Conservation (phyloP, 92 coral and sea anemone genomes). For the Zoanthus sansibaricus region DNA sequence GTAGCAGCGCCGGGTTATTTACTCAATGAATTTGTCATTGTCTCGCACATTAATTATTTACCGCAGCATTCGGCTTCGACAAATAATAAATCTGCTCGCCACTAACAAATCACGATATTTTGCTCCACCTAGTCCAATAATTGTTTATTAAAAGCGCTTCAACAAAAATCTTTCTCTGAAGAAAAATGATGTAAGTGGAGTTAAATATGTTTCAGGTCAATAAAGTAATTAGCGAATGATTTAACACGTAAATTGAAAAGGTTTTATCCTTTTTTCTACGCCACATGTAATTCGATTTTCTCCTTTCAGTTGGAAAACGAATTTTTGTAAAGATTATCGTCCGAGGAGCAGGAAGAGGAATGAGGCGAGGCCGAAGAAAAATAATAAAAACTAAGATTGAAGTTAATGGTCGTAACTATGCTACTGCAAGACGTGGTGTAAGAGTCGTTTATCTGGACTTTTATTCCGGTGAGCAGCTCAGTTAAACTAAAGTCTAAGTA, state of each 20-base stretch:
- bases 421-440: constrained; percentile 23
- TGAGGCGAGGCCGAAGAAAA: background rate
- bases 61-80: too few species aligned
- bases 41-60: too few species aligned
- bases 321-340: constrained; percentile 15
- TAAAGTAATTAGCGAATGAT: too few species aligned
- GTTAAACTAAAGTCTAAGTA: background rate
- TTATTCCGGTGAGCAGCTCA: constrained; percentile 22
- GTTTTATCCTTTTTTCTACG: background rate
- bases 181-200: too few species aligned
- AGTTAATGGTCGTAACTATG: constrained; percentile 16
- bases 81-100: too few species aligned
- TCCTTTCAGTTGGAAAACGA: constrained; percentile 9
- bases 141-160: too few species aligned
- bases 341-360: background rate
- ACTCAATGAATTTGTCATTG: too few species aligned
- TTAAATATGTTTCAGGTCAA: too few species aligned
- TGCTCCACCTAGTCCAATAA: too few species aligned
- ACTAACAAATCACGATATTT: too few species aligned
- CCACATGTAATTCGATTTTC: background rate
- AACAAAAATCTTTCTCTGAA: too few species aligned
- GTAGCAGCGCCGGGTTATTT: too few species aligned
- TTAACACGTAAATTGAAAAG: background rate
- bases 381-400: background rate
- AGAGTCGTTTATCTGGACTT: constrained; percentile 14